Evolutionary conservation across 2,888 invertebrate species (phyloP).

Genomic region (Eilema caniola): DNA sequence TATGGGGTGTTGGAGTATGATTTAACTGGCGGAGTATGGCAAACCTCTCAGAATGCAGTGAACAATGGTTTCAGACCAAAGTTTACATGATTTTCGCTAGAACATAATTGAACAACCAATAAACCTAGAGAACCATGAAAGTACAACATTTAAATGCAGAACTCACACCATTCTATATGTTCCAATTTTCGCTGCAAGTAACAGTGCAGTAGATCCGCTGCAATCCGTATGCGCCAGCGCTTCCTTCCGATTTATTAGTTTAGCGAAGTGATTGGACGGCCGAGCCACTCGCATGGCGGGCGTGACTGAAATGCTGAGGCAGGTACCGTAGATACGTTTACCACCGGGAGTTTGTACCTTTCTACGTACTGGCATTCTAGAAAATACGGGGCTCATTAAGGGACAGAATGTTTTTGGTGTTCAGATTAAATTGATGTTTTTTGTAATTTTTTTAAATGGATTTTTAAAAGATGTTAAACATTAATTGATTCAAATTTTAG

Average conservation of each 20-base stretch:
- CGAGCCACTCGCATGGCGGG: constrained; percentile 66
- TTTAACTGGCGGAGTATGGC: no score
- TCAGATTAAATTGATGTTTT: neutral
- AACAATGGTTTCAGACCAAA: no score
- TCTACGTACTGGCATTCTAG: constrained; percentile 1
- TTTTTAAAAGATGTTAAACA: no score
- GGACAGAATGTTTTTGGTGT: neutral
- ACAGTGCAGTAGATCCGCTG: constrained; percentile 54
- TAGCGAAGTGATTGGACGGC: constrained; percentile 78
- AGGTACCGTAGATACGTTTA: constrained; percentile 62
- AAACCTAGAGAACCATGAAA: neutral
- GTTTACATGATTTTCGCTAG: neutral
- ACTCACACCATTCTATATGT: neutral
- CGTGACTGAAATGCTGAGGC: constrained; percentile 68
- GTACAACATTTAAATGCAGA: constrained; percentile 7
- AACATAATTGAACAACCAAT: neutral
- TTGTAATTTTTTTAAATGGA: no score
- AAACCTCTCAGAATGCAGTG: no score
- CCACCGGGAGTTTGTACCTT: constrained; percentile 23
- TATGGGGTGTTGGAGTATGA: no score
- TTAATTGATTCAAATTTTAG: no score
- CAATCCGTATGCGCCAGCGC: constrained; percentile 73
- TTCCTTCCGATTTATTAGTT: constrained; percentile 79
- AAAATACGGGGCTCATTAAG: neutral
- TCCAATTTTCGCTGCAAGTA: neutral